Conservation (phyloP, 2,113 vertebrate species). For the Ictalurus punctatus region DNA sequence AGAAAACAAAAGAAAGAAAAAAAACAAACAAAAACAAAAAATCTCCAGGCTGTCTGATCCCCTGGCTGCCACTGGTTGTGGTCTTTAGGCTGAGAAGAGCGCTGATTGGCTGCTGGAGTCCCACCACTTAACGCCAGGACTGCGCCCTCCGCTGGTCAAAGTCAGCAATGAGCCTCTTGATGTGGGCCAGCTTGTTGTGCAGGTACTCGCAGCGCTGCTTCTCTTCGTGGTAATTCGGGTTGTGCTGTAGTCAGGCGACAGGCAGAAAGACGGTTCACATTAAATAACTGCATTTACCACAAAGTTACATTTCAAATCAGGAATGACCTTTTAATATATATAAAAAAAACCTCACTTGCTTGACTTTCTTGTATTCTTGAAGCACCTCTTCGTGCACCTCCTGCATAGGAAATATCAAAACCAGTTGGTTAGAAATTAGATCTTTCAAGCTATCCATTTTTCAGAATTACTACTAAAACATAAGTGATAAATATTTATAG, state of each 20-base stretch:
- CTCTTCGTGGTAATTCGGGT: slow-evolving; percentile 82
- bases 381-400: slow-evolving; percentile 82
- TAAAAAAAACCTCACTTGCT: slow-evolving; percentile 59
- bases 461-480: neutral
- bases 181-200: slow-evolving; percentile 89
- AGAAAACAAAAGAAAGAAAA: neutral
- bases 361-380: slow-evolving; percentile 85
- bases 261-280: neutral
- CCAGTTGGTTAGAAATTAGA: neutral
- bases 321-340: neutral
- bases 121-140: slow-evolving; percentile 70
- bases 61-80: slow-evolving; percentile 31
- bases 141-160: slow-evolving; percentile 79
- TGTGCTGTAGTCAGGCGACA: slow-evolving; percentile 68
- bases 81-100: slow-evolving; percentile 24
- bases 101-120: slow-evolving; percentile 29
- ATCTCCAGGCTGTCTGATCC: slow-evolving; percentile 30
- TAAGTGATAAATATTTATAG: neutral
- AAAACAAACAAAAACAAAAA: slow-evolving; percentile 27
- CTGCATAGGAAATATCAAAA: slow-evolving; percentile 65
- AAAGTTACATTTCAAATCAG: too few species aligned
- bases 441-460: neutral
- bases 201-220: slow-evolving; percentile 87
- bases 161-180: slow-evolving; percentile 84
- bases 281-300: neutral